Base-by-base conservation (phyloP, 2,797 vertebrate species). In the Clangula hyemalis region DNA sequence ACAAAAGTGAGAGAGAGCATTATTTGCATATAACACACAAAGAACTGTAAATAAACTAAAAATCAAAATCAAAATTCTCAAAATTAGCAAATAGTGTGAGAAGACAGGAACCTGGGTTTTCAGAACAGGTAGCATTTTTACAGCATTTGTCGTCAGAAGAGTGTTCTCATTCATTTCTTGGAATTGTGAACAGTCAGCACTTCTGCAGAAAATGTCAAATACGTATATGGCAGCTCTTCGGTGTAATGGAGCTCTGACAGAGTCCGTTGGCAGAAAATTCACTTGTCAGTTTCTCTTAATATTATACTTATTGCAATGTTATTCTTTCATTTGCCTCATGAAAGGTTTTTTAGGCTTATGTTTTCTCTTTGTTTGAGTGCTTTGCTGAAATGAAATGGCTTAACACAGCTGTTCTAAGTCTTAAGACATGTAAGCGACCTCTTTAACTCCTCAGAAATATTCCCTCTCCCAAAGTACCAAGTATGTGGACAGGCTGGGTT, bases 321-420 rank as follows among this genome's bases (percentile, higher is more conserved):
- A 15, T 70, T 82, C 56, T 83, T 93, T 85, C 70, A 47, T 28
- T 75, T 13, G 39, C 73, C 45, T 86, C 36, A 4, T 49, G 45
- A 84, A 84, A 78, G 58, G 39, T 84, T 73, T 83, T 39, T 60
- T 85, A 77, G 65, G 49, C 15, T 88, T 19, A 4, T 65, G 62
- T 78, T 86, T 93, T 92, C 28, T n/a, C 72, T 89, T 86, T 80
- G 41, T 24, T 73, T 58, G 58, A 85, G 28, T 76, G 41, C 54
- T 86, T 84, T 54, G 60, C 73, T 88, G 43, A 88, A 78, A 49
- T 41, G 12, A 85, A 89, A 54, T 72, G 57, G 12, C 74, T 86
- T 90, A 62, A 69, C 69, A 64, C 77, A 85, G 90, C 49, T 96
- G 76, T 94, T 94, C 36, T 28, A 21, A 69, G 34, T 43, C 74